Evolutionary conservation across 2,888 invertebrate genomes (phyloP).

Genomic region (Hydropsyche betteni): DNA sequence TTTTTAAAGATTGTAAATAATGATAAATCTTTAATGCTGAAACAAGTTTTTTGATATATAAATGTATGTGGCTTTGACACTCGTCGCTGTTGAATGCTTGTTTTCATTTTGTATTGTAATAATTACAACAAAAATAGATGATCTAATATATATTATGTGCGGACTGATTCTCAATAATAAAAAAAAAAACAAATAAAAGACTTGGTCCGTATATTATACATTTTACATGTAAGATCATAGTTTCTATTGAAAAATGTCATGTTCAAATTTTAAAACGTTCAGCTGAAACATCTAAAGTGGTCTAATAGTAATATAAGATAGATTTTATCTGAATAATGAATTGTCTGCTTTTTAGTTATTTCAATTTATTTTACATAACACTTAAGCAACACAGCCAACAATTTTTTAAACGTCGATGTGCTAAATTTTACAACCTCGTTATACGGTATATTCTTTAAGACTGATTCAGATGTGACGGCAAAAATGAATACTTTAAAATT

Average conservation of each 20-base stretch:
- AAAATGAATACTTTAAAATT: not conserved
- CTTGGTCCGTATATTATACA: not conserved
- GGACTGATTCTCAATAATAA: not conserved
- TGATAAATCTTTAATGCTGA: not conserved
- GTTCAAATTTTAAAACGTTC: constrained; percentile 21
- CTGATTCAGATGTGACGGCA: constrained; percentile 12
- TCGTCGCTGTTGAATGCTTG: constrained; percentile 27
- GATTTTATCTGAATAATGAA: not conserved
- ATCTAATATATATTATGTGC: constrained; percentile 7
- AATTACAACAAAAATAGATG: not conserved
- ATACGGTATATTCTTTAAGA: constrained; percentile 15
- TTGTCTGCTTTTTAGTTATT: not conserved
- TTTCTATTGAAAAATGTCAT: constrained; percentile 3
- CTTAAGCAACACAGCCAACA: constrained; percentile 8
- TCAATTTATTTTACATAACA: not conserved
- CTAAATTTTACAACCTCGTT: constrained; percentile 1
- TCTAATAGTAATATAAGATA: constrained; percentile 17
- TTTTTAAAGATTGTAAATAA: constrained; percentile 24
- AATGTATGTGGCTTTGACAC: constrained; percentile 22
- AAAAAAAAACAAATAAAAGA: not conserved
- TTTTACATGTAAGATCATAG: constrained; percentile 1
- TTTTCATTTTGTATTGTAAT: constrained; percentile 27
- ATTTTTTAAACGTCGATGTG: constrained; percentile 3
- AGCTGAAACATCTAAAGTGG: constrained; percentile 16
- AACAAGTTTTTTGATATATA: constrained; percentile 28